Conservation (phyloP, 2,113 vertebrate genomes). For the Saguinus imperator region DNA sequence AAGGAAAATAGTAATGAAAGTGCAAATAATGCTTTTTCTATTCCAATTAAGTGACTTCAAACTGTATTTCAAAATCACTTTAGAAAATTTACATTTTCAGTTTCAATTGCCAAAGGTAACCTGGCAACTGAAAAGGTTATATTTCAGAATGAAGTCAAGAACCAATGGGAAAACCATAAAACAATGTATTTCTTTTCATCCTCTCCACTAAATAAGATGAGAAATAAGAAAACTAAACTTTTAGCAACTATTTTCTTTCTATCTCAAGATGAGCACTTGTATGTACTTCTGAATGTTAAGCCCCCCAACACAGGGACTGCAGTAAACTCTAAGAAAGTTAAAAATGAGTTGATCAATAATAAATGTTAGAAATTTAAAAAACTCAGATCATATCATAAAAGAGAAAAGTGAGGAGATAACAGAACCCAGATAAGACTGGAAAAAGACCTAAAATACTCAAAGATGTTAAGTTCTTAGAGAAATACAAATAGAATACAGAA, state of each 20-base stretch:
- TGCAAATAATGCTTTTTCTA: not conserved
- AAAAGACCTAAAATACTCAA: slow-evolving; percentile 18
- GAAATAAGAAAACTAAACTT: slow-evolving; percentile 48
- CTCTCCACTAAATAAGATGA: slow-evolving; percentile 19
- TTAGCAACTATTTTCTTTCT: slow-evolving; percentile 21
- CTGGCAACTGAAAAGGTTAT: not conserved
- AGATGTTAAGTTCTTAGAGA: slow-evolving; percentile 3
- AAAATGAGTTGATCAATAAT: not conserved
- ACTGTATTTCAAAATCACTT: not conserved
- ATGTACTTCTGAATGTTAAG: not conserved
- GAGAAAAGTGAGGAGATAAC: not conserved
- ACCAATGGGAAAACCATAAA: not conserved
- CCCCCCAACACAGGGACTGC: not conserved
- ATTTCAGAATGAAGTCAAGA: slow-evolving; percentile 18
- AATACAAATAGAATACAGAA: not conserved
- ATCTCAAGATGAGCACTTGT: not conserved
- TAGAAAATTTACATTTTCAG: not conserved
- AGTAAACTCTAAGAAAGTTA: not conserved
- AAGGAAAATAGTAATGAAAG: not conserved
- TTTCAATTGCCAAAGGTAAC: not conserved
- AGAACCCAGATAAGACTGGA: not conserved
- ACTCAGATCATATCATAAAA: not conserved
- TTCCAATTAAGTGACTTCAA: slow-evolving; percentile 27
- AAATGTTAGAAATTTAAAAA: not conserved
- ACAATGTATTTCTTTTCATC: not conserved